Evolutionary conservation across 2,113 vertebrate species (phyloP), one percentile per base, ranked within the genome.

Genomic region (Rousettus leschenaultii): DNA sequence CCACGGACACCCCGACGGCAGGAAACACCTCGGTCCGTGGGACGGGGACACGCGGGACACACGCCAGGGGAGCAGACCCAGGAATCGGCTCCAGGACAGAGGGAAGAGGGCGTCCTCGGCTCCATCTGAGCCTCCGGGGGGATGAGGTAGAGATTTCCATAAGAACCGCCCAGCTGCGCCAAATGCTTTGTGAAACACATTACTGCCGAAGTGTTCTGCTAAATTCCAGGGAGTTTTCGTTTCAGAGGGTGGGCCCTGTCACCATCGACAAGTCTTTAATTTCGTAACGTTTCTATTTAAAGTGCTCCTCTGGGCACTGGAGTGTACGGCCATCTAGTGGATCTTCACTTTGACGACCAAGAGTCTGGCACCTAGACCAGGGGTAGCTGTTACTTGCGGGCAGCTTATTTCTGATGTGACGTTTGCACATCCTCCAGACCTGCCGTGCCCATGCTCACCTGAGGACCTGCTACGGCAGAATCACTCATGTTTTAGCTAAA

Each of bases 181-280:
- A 95, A 95, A 59, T 40, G 6, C 3, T 61, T 43, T 83, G 57
- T 95, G 84, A 85, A 95, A 93, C 78, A 51, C 55, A 68, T 19
- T 73, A 91, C 71, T 57, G 33, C 24, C 55, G 75, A 70, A 84
- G 2, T 75, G 6, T 87, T 57, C 38, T 87, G 22, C 57, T 84
- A 71, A 77, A 88, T 70, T 70, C 26, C 18, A 65, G 26, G 84
- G 8, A 84, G 26, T 35, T 86, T 95, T 84, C 33, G 88, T 63
- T 94, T 95, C 2, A 91, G 12, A 51, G 4, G 21, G 19, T 51
- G 15, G 40, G 33, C 33, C 66, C 63, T 48, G 30, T 48, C 35
- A 83, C 57, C 55, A 43, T 53, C 30, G 53, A 84, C 14, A 84
- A 92, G 87, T 88, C 22, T 63, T 77, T 59, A 55, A 89, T 92